These are phyloP conservation scores for Lasioglossum leucozonium DNA, from an alignment of 2,888 invertebrate species.

Conservation along the genomic window DNA sequence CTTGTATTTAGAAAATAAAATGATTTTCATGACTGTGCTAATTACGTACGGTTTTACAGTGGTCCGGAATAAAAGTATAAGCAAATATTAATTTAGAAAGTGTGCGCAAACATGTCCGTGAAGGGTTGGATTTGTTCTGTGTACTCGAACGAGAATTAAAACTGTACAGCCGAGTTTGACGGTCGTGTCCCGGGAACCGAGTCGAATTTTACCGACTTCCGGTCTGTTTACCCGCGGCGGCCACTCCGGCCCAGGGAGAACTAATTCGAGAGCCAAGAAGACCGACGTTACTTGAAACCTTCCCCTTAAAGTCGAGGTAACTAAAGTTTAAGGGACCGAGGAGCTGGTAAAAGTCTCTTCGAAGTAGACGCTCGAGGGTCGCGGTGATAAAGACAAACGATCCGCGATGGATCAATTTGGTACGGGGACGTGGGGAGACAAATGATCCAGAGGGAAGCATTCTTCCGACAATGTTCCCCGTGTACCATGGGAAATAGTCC, in stretches of 20 bases:
- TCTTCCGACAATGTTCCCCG: constrained; percentile 2
- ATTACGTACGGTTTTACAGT: too few relatives aligned
- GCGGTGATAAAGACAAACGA: constrained; percentile 25
- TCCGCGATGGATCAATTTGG: constrained; percentile 25
- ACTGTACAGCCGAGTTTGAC: not conserved
- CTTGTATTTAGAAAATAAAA: too few relatives aligned
- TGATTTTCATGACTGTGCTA: too few relatives aligned
- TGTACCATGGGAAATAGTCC: constrained; percentile 2
- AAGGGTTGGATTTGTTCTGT: not conserved
- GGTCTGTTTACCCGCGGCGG: not conserved
- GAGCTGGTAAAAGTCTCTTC: not conserved
- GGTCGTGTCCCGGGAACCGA: not conserved
- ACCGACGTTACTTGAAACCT: not conserved
- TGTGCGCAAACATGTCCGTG: too few relatives aligned
- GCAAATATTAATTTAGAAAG: too few relatives aligned
- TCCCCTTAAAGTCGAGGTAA: not conserved
- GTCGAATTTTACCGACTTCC: not conserved
- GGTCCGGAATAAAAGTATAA: too few relatives aligned
- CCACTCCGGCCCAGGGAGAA: not conserved
- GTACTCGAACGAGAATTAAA: not conserved
- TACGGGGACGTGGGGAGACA: constrained; percentile 11
- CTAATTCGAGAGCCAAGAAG: not conserved
- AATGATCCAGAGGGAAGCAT: constrained; percentile 14
- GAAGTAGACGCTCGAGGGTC: constrained; percentile 1
- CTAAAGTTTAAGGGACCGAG: not conserved